Base-by-base conservation (phyloP, 2,888 invertebrate genomes). In the Standfussiana lucernea region DNA sequence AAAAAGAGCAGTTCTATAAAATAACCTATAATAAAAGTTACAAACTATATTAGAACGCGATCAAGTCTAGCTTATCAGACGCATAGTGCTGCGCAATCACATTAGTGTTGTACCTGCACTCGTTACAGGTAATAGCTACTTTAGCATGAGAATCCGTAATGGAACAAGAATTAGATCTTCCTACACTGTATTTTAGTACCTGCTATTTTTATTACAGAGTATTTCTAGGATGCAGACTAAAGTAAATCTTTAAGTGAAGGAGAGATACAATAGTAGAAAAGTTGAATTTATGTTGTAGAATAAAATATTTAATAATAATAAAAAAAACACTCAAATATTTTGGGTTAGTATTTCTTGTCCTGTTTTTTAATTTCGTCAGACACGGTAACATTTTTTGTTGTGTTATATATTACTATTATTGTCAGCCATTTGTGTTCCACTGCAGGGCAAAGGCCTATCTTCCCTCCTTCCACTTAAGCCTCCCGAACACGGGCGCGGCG, bases 91-190 rank as follows among this genome's bases (percentile, higher is more conserved):
- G 79, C 15, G 77, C 84, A 84, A 87, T 87, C 68, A 82, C 74
- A 85, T 87, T 87, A 88, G 79, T 61, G 77, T 50, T 68, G 78
- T 81, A 73, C 84, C 83, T 88, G 74, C 61, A 65, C 84, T 88
- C 84, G 84, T 88, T 86, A 80, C 35, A 32, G 53, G 67, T 68
- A 47, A 68, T 53, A 84, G 65, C 72, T 76, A 70, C 69, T 68
- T 61, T 62, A 69, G 24, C 11, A 15, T 37, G 61, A 69, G 66
- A 68, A 37, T 56, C 72, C 35, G 35, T 86, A 80, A 80, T 84
- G 77, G 74, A 50, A 72, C 24, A 53, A 21, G 67, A 79, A 81
- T 79, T 68, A 72, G 75, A 62, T 77, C 77, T 15, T 75, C 61
- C 37, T 65, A 11, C 15, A 47, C n/a, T 35, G 50, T 28, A 40